A percentile compares a stretch with the other conserved stretches of the same genome.
phyloP scores from a whole-genome alignment of 2,113 vertebrate genomes.

The Butorides virescens region DNA sequence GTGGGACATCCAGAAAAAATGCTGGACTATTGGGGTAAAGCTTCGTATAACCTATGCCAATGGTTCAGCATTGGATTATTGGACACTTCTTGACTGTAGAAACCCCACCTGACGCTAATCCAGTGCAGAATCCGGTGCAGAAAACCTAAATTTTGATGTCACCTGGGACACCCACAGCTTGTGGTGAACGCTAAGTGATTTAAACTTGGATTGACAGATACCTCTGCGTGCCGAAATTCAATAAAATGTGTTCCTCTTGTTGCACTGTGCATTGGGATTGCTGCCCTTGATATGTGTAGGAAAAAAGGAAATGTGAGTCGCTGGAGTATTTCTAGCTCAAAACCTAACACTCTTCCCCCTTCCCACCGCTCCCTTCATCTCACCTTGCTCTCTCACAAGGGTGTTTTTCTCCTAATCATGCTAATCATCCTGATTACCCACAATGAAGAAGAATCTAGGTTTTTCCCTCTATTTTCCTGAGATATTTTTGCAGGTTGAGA shows the following conservation, averaged over 20 bases:
- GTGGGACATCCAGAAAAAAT: neutral
- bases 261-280: conserved; percentile 45
- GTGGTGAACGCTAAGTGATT: conserved; percentile 50
- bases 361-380: conserved; percentile 9
- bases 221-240: conserved; percentile 58
- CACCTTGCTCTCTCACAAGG: conserved; percentile 16
- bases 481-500: neutral
- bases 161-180: conserved; percentile 27
- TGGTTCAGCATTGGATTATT: neutral
- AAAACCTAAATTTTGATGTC: conserved; percentile 49
- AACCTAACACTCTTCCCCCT: neutral
- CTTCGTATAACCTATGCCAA: neutral
- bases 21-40: neutral
- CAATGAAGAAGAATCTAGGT: neutral
- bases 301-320: conserved; percentile 33
- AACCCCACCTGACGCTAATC: neutral
- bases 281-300: conserved; percentile 34
- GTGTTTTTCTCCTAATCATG: neutral
- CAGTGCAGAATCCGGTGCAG: neutral
- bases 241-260: conserved; percentile 52
- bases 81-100: neutral
- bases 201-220: conserved; percentile 60
- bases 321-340: conserved; percentile 47
- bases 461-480: neutral
- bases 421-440: neutral